These are phyloP conservation scores for Sphyrna mokarran DNA, from an alignment of 2,113 vertebrate genomes.

Conservation along the genomic window DNA sequence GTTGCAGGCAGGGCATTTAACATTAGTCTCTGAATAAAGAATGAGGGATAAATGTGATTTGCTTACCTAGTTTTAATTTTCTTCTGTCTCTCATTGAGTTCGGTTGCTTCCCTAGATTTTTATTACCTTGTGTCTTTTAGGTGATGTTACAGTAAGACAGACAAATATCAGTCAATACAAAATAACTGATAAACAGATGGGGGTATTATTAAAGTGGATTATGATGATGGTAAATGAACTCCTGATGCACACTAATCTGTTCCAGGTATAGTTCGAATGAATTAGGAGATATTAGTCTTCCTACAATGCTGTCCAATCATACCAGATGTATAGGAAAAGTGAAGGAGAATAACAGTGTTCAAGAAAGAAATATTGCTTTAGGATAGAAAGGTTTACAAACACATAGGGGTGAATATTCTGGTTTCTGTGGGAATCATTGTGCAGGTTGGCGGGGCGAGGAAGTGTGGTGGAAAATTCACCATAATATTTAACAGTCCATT, in stretches of 20 bases:
- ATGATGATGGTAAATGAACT: background rate
- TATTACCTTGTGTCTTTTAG: too few species aligned
- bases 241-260: background rate
- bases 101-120: too few species aligned
- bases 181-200: background rate
- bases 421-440: too few species aligned
- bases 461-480: too few species aligned
- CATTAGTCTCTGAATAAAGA: too few species aligned
- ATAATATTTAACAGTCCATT: too few species aligned
- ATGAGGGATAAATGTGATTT: background rate
- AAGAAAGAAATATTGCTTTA: background rate
- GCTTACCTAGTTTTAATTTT: too few species aligned
- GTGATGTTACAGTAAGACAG: background rate
- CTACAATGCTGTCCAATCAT: background rate
- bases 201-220: background rate
- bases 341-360: background rate
- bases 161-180: background rate
- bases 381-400: background rate
- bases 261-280: background rate
- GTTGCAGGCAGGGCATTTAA: too few species aligned
- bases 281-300: background rate
- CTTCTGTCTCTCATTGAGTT: too few species aligned
- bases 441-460: too few species aligned
- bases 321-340: background rate
- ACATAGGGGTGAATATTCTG: background rate